Evolutionary conservation across 1,140 invertebrate species (phyloP).

Genomic region (Euwallacea fornicatus): DNA sequence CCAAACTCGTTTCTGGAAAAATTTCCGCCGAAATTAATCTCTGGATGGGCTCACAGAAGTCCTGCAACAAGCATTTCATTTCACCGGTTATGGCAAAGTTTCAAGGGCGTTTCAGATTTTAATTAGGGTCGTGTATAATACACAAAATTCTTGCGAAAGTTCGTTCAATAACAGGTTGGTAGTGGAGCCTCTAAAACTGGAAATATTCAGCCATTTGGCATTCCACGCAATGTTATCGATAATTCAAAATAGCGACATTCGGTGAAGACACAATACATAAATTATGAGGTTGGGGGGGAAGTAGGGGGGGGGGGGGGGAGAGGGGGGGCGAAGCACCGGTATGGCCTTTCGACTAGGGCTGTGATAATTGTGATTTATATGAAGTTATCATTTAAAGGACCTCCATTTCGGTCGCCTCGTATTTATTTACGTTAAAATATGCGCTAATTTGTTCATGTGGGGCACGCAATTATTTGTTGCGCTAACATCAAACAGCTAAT

Average conservation of each 20-base stretch:
- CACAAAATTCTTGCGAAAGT: too few species aligned
- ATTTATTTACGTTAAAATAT: conserved; percentile 32
- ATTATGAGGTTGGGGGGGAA: conserved; percentile 3
- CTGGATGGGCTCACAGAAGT: too few species aligned
- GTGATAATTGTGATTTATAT: conserved; percentile 42
- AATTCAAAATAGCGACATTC: conserved; percentile 24
- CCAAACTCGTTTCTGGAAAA: too few species aligned
- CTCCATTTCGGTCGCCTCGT: conserved; percentile 31
- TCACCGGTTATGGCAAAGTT: too few species aligned
- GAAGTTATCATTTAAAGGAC: conserved; percentile 32
- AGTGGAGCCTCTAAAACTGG: not conserved
- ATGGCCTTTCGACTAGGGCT: conserved; percentile 30
- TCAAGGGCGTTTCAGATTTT: too few species aligned
- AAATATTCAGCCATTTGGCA: not conserved
- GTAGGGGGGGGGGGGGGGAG: not conserved
- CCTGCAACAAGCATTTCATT: too few species aligned
- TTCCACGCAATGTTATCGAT: conserved; percentile 5
- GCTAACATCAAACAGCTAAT: too few species aligned
- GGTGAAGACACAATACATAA: conserved; percentile 27
- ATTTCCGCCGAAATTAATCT: too few species aligned
- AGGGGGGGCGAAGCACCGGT: conserved; percentile 24
- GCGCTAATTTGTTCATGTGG: not conserved
- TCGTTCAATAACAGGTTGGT: too few species aligned
- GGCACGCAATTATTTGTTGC: too few species aligned
- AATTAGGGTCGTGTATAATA: too few species aligned